Conservation (phyloP, 1,140 invertebrate genomes). For the Ruditapes philippinarum region DNA sequence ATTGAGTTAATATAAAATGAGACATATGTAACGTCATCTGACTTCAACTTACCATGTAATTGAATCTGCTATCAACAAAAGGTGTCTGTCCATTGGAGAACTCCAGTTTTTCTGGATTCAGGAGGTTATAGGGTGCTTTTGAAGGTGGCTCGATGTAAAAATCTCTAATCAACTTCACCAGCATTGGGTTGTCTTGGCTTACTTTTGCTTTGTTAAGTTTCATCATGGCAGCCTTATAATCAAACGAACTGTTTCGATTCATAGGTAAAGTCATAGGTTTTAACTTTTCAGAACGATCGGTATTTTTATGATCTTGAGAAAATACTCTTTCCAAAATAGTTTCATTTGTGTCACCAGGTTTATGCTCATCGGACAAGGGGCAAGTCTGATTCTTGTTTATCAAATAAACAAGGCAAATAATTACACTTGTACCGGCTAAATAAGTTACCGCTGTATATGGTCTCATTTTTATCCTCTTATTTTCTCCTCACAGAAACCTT, state of each 20-base stretch:
- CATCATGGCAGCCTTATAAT: conserved; percentile 60
- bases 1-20: too few species aligned
- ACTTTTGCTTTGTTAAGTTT: conserved; percentile 59
- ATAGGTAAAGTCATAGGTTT: conserved; percentile 36
- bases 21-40: too few species aligned
- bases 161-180: conserved; percentile 63
- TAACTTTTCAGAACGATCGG: conserved; percentile 32
- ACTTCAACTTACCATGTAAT: conserved; percentile 72
- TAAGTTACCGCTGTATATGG: not conserved
- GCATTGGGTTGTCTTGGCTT: conserved; percentile 40
- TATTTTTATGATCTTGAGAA: not conserved
- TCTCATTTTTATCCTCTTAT: not conserved
- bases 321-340: not conserved
- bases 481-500: not conserved
- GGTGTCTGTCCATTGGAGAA: conserved; percentile 72
- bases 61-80: conserved; percentile 68
- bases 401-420: conserved; percentile 20
- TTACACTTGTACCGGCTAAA: not conserved
- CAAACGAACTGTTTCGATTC: conserved; percentile 40
- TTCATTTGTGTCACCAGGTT: not conserved
- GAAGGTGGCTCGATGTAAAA: conserved; percentile 70
- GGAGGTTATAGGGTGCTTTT: conserved; percentile 52
- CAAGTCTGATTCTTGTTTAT: conserved; percentile 39
- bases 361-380: not conserved
- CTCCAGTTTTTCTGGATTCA: conserved; percentile 57